Evolutionary conservation across 1,140 invertebrate species (phyloP), one percentile per base, ranked within the genome.

Genomic region (Hyposmocoma kahamanoa): DNA sequence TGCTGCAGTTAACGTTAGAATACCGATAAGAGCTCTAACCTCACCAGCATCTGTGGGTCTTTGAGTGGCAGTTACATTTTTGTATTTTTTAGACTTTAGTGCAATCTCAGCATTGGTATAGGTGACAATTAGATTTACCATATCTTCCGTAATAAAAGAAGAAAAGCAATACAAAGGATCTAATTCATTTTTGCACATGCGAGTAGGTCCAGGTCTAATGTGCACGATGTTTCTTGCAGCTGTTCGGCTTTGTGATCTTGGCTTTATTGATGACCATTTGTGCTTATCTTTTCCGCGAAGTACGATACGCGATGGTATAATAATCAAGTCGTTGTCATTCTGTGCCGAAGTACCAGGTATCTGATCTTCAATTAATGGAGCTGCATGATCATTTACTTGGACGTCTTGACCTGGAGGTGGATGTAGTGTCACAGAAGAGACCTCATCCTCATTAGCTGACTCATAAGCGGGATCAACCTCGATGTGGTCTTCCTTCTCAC

Each of bases 381-480:
- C 5, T 28, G n/a, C n/a, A n/a, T n/a, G n/a, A n/a, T 11, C 24
- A 28, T 11, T 28, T 28, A 11, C 24, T 11, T 28, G 24, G 11
- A 28, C 11, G 11, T 28, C 24, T 28, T 38, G 6, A 38, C 6
- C 15, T 5, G 34, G 15, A 38, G 34, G 34, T 15, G 17, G 13
- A 9, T 38, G 17, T 38, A 9, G 6, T 38, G 6, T 15, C 13
- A 38, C 34, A n/a, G 34, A 15, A 38, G 15, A 38, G 15, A 38
- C 15, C 34, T 38, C 34, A 9, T 38, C 34, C 34, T 38, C 34
- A 38, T 15, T 15, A 38, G 6, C 34, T 38, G 34, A 9, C 15
- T 38, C 34, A 38, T 38, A 38, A 38, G 34, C 34, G 5, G 34
- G 34, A 38, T 38, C 34, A 38, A 15, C 34, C 34, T 38, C 34